Percentiles rank a stretch among this genome's conserved stretches.
phyloP scores from a whole-genome alignment of 2,888 invertebrate genomes.

The Tuberolachnus salignus region DNA sequence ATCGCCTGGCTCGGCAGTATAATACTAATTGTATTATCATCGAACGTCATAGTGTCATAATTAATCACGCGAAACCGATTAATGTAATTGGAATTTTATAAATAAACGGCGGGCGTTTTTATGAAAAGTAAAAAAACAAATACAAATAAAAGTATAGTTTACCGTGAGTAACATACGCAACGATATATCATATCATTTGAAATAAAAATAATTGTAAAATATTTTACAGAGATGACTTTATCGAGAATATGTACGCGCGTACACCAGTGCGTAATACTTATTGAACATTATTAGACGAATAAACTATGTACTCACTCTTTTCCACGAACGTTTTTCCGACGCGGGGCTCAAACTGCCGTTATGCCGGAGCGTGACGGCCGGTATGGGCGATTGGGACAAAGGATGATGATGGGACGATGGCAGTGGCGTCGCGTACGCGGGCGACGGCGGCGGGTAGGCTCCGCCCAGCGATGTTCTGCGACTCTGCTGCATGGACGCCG shows the following conservation, averaged over 20 bases:
- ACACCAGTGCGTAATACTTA: too few relatives aligned
- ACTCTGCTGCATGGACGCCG: conserved; percentile 65
- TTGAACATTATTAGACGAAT: too few relatives aligned
- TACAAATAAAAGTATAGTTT: too few relatives aligned
- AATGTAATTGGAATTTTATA: too few relatives aligned
- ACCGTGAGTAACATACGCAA: too few relatives aligned
- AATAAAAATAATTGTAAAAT: too few relatives aligned
- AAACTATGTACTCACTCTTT: conserved; percentile 62
- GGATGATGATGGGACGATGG: conserved; percentile 8
- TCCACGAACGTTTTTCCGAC: conserved; percentile 71
- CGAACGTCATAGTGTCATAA: too few relatives aligned
- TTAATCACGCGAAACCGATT: neutral
- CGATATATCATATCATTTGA: too few relatives aligned
- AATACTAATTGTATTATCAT: neutral
- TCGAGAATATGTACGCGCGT: too few relatives aligned
- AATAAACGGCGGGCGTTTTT: neutral
- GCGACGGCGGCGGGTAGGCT: conserved; percentile 44
- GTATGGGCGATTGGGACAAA: conserved; percentile 55
- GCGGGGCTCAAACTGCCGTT: conserved; percentile 69
- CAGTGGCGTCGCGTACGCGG: conserved; percentile 7
- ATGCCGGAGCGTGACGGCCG: conserved; percentile 57
- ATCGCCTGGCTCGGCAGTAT: neutral
- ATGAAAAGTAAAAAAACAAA: neutral
- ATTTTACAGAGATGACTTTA: too few relatives aligned
- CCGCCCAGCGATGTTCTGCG: conserved; percentile 40